These are phyloP conservation scores for Meriones psammophilus DNA, from an alignment of 2,797 vertebrate genomes.

Conservation along the genomic window DNA sequence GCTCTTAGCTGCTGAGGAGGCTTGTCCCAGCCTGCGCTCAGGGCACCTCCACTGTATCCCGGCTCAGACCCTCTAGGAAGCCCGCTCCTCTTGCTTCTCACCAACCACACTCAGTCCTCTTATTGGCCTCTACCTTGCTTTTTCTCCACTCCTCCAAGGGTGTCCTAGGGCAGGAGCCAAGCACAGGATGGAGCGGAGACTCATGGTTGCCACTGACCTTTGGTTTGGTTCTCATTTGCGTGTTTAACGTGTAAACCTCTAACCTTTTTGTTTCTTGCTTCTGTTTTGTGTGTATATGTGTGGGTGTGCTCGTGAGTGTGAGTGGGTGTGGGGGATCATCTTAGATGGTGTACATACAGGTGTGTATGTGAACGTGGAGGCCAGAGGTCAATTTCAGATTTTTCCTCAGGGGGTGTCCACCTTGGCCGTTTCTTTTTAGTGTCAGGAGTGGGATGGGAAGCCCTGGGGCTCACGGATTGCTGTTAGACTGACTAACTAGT, in stretches of 20 bases:
- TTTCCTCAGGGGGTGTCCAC: background rate
- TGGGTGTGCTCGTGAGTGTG: background rate
- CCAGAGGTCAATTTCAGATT: background rate
- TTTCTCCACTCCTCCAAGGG: background rate
- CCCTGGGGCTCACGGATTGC: background rate
- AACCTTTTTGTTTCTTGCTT: background rate
- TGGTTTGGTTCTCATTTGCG: background rate
- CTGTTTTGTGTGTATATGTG: background rate
- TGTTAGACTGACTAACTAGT: background rate
- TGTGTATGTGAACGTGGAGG: background rate
- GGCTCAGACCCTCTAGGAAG: background rate
- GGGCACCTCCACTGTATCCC: background rate
- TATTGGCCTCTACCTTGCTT: background rate
- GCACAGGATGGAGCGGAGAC: background rate
- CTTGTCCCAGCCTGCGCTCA: background rate
- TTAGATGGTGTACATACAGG: background rate
- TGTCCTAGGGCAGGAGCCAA: background rate
- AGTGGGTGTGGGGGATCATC: background rate
- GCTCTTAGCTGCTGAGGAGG: background rate
- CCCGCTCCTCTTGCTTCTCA: no score
- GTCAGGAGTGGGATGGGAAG: no score
- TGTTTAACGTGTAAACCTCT: background rate
- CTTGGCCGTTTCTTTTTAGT: background rate
- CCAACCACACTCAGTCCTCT: no score
- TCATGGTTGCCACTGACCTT: background rate